Base-by-base conservation (phyloP, 2,888 invertebrate genomes). In the Taenaris catops region DNA sequence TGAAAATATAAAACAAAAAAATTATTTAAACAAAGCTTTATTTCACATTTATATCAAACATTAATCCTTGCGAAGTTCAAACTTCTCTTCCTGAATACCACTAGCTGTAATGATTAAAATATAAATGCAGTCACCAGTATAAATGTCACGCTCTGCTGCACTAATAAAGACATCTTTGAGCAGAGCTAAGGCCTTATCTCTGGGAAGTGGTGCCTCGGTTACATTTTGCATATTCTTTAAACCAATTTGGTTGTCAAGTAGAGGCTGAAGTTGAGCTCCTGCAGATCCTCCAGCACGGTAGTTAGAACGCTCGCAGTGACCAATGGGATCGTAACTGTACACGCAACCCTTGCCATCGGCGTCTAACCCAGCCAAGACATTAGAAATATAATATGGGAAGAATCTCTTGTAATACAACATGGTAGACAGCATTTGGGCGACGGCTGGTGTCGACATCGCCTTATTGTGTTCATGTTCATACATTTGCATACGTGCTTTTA, bases 311-410 rank as follows among this genome's bases (percentile, higher is more conserved):
- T 98, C 98, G 57, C 94, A 95, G 60, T 97, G 97, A 0, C 99
- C 99, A 48, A 99, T 94, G 0, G 99, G 99, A 74, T 99, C 99
- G 70, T 98, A 99, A 61, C 95, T 95, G 83, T 93, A 99, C 3
- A 99, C 94, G 53, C 94, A 94, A 4, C 99, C 99, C 65, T 95
- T 94, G 1, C 98, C 99, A 44, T 98, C 93, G 14, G 91, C 91
- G 78, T 99, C 98, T 33, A 99, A 69, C 0, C 99, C 99, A 29
- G 96, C 99, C 34, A 99, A 80, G 25, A 99, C 91, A 65, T 98
- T 98, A 12, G 96, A 95, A 9, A 98, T 94, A 65, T 98, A 99
- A 73, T 98, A 99, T 0, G 99, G 99, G 79, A 99, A 99, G 81
- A 99, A 99, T 36, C 99, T 91, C 58, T 96, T 95, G 71, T 97